Evolutionary conservation across 2,113 vertebrate species (phyloP).

Genomic region (Sorex fumeus): DNA sequence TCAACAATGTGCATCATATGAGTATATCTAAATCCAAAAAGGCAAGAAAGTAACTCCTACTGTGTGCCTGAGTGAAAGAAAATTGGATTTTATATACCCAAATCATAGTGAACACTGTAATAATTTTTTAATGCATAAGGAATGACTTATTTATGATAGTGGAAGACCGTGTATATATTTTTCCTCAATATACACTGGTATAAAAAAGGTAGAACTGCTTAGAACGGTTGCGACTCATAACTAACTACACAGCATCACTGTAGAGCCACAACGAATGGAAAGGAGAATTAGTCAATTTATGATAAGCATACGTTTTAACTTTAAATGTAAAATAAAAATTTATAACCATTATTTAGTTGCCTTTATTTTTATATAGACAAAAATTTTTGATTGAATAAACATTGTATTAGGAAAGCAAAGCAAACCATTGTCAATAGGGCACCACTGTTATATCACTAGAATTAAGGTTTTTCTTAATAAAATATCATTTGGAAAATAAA

Average conservation of each 20-base stretch:
- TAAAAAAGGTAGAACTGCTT: background rate
- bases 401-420: background rate
- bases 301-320: background rate
- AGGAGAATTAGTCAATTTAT: background rate
- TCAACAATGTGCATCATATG: background rate
- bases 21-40: background rate
- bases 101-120: too few species aligned
- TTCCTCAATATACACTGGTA: background rate
- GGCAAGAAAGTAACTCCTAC: background rate
- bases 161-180: background rate
- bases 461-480: constrained; percentile 5
- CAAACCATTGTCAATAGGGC: background rate
- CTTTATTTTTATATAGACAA: constrained; percentile 11
- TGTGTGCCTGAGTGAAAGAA: background rate
- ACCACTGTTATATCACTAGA: background rate
- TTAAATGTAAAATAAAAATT: background rate
- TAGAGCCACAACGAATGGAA: background rate
- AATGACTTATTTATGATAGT: background rate
- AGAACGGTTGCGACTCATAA: background rate
- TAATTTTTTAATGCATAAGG: background rate
- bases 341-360: background rate
- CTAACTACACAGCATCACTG: background rate
- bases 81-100: background rate
- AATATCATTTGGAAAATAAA: background rate
- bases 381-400: constrained; percentile 3